Percentiles rank a stretch among this genome's conserved stretches.
Evolutionary conservation across 2,888 invertebrate genomes (phyloP).

Genomic region (Leptarthrus brevirostris): DNA sequence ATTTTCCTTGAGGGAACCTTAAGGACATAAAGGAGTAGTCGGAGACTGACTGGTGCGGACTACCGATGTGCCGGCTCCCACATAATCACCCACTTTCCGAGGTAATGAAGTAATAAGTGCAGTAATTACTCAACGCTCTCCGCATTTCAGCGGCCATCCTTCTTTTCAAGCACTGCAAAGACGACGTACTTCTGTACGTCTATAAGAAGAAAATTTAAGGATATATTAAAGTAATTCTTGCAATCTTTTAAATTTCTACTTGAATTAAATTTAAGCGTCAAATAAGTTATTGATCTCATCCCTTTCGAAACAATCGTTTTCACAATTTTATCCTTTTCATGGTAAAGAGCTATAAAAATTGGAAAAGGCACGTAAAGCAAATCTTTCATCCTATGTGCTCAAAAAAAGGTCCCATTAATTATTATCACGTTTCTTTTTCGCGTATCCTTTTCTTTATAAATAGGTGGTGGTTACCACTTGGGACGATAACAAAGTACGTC

Average conservation of each 20-base stretch:
- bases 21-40: background rate
- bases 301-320: background rate
- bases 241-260: background rate
- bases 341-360: slow-evolving; percentile 37
- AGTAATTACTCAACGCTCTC: slow-evolving; percentile 50
- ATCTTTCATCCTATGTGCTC: slow-evolving; percentile 37
- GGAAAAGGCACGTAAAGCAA: slow-evolving; percentile 40
- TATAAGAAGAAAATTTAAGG: background rate
- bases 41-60: slow-evolving; percentile 2
- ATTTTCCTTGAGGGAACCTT: slow-evolving; percentile 9
- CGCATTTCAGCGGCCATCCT: slow-evolving; percentile 20
- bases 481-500: slow-evolving; percentile 51
- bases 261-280: background rate
- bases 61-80: slow-evolving; percentile 4
- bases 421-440: slow-evolving; percentile 34
- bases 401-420: slow-evolving; percentile 46
- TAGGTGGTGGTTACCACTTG: slow-evolving; percentile 39
- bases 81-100: slow-evolving; percentile 50
- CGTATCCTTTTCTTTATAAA: slow-evolving; percentile 41
- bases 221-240: slow-evolving; percentile 1
- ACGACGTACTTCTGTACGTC: background rate
- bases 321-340: slow-evolving; percentile 28
- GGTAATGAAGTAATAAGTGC: slow-evolving; percentile 52
- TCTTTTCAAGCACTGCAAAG: background rate
- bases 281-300: slow-evolving; percentile 22